A percentile compares a stretch with the other conserved stretches of the same genome.
Conservation (phyloP, 2,797 vertebrate genomes). For the Balearica regulorum region DNA sequence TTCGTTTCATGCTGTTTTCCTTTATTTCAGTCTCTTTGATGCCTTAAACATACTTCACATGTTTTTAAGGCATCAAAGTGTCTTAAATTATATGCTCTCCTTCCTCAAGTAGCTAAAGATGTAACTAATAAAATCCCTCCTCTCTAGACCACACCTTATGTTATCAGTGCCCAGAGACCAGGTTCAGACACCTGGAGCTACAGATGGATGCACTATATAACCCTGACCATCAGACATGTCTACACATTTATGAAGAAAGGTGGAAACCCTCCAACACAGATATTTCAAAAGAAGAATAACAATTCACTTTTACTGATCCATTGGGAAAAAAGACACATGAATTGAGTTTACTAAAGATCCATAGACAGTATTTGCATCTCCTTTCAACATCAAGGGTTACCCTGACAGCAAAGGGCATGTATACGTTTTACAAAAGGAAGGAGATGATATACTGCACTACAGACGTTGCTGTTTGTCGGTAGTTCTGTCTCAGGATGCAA, state of each 20-base stretch:
- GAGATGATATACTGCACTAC: not conserved
- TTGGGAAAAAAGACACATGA: slow-evolving; percentile 4
- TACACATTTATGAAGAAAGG: slow-evolving; percentile 22
- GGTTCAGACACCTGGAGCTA: slow-evolving; percentile 57
- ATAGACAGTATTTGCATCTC: not conserved
- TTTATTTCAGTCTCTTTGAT: slow-evolving; percentile 50
- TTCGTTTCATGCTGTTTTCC: slow-evolving; percentile 51
- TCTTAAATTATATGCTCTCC: slow-evolving; percentile 30
- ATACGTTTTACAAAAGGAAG: not conserved
- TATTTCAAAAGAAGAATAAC: slow-evolving; percentile 58
- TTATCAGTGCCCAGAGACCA: slow-evolving; percentile 54
- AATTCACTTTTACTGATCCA: slow-evolving; percentile 32
- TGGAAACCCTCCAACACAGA: slow-evolving; percentile 36
- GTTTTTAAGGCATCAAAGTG: slow-evolving; percentile 56
- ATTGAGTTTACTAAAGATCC: slow-evolving; percentile 27
- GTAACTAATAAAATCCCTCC: slow-evolving; percentile 47
- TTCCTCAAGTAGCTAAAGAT: slow-evolving; percentile 63
- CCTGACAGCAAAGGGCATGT: not conserved
- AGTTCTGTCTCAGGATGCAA: not conserved
- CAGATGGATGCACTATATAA: slow-evolving; percentile 59
- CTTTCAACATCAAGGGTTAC: not conserved
- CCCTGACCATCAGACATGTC: slow-evolving; percentile 27
- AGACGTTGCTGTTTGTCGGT: not conserved
- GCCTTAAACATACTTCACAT: slow-evolving; percentile 36
- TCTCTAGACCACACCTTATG: slow-evolving; percentile 65